Conservation (phyloP, 2,888 invertebrate species). For the Anagyrus pseudococci region DNA sequence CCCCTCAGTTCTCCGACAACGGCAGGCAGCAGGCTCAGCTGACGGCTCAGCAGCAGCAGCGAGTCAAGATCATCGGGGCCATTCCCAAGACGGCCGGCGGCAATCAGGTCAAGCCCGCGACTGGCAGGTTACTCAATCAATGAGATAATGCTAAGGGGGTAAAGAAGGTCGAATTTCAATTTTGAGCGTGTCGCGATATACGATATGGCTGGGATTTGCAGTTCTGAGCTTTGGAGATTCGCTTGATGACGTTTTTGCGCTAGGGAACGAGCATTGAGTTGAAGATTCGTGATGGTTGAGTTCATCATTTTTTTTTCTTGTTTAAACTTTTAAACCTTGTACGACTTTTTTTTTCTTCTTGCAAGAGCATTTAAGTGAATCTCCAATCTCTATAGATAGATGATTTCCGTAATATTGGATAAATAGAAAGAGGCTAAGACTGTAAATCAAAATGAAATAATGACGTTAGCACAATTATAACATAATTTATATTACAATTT, state of each 20-base stretch:
- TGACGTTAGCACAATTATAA: not conserved
- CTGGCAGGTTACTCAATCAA: constrained; percentile 64
- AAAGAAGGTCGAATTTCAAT: not conserved
- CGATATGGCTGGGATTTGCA: no score
- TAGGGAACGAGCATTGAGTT: no score
- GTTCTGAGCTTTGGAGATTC: no score
- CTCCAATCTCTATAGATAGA: not conserved
- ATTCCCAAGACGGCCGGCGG: constrained; percentile 70
- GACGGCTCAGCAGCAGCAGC: constrained; percentile 49
- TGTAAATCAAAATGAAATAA: constrained; percentile 28
- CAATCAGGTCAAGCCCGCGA: constrained; percentile 60
- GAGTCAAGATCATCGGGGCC: constrained; percentile 83
- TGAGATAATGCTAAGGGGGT: constrained; percentile 43
- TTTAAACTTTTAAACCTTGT: no score
- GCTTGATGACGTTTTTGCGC: no score
- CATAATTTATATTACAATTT: not conserved
- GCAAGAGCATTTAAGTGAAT: no score
- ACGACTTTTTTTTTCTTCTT: no score
- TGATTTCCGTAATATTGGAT: not conserved
- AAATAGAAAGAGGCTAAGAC: not conserved
- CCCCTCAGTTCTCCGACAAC: constrained; percentile 89
- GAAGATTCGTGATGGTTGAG: no score
- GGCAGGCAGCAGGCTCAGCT: constrained; percentile 52
- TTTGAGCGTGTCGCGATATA: no score
- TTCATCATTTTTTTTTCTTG: no score